phyloP scores from a whole-genome alignment of 2,797 vertebrate species.

The Bradypodion pumilum region DNA sequence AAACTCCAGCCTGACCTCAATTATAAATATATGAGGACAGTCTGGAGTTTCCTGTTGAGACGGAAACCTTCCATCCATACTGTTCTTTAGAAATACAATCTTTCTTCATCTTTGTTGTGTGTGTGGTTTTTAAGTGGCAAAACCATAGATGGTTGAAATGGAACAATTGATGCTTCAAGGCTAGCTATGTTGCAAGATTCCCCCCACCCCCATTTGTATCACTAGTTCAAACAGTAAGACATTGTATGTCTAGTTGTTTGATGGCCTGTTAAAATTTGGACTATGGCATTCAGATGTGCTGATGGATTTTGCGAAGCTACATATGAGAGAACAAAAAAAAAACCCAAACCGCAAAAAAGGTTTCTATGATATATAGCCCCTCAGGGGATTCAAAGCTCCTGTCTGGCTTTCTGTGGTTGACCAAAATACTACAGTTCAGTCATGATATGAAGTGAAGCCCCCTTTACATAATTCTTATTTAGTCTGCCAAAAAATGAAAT shows the following conservation, averaged over 20 bases:
- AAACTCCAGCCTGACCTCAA: background rate
- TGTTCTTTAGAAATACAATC: background rate
- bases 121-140: background rate
- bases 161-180: background rate
- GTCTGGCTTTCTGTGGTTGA: slow-evolving; percentile 40
- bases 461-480: slow-evolving; percentile 63
- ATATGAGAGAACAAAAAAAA: slow-evolving; percentile 18
- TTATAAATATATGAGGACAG: too few relatives aligned
- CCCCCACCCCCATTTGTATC: background rate
- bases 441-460: slow-evolving; percentile 63
- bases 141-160: background rate
- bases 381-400: slow-evolving; percentile 31
- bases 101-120: background rate
- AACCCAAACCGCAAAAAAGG: slow-evolving; percentile 21
- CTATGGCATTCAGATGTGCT: background rate
- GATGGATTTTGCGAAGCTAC: slow-evolving; percentile 6
- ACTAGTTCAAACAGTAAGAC: background rate
- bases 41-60: background rate
- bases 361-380: slow-evolving; percentile 17
- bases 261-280: background rate
- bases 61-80: background rate
- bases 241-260: background rate
- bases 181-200: background rate
- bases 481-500: slow-evolving; percentile 62
- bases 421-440: slow-evolving; percentile 34